phyloP scores from a whole-genome alignment of 2,888 invertebrate genomes.

The Vanessa cardui region DNA sequence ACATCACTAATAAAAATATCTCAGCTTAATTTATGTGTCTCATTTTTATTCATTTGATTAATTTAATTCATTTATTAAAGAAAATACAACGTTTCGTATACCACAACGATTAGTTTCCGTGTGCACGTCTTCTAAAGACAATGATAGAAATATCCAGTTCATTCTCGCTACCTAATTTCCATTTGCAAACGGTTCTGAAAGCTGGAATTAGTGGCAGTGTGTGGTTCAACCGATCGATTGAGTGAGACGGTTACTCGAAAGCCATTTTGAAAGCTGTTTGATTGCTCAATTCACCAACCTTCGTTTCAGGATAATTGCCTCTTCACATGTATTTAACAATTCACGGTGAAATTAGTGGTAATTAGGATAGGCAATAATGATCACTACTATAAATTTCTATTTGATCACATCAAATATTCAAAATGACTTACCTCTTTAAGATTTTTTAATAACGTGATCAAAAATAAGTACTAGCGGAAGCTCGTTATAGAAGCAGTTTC shows the following conservation, averaged over 20 bases:
- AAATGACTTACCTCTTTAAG: no score
- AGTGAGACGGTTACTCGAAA: constrained; percentile 56
- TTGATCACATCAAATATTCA: not conserved
- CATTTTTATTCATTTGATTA: not conserved
- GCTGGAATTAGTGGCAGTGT: constrained; percentile 69
- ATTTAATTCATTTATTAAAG: not conserved
- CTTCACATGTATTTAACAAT: constrained; percentile 33
- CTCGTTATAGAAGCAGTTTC: no score
- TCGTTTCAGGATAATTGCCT: constrained; percentile 46
- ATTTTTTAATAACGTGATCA: no score
- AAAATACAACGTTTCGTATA: not conserved
- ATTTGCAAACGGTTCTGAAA: constrained; percentile 73
- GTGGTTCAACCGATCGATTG: constrained; percentile 53
- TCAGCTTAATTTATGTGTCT: no score
- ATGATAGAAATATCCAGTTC: constrained; percentile 3
- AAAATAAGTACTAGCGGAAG: no score
- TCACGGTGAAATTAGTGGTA: constrained; percentile 3
- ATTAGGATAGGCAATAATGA: not conserved
- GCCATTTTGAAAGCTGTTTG: constrained; percentile 64
- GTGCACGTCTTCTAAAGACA: not conserved
- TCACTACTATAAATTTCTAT: not conserved
- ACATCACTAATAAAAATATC: no score
- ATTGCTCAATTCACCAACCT: constrained; percentile 45
- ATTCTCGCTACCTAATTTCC: constrained; percentile 60
- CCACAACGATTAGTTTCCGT: not conserved